Evolutionary conservation across 2,113 vertebrate genomes (phyloP).

Genomic region (Osmerus mordax): DNA sequence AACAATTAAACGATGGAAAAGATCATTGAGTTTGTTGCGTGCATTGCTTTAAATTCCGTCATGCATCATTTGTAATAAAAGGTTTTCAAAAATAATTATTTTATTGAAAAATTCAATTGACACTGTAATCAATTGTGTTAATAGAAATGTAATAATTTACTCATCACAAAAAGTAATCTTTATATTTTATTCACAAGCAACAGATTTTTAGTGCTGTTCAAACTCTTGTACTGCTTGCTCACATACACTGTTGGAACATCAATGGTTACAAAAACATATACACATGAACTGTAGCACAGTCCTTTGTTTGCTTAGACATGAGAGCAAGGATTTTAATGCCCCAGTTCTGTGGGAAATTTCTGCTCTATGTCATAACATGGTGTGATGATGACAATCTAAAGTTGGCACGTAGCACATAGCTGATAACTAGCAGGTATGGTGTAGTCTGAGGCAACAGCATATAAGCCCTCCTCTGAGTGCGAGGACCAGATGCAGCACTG

Average conservation of each 20-base stretch:
- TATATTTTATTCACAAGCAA: slow-evolving; percentile 69
- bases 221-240: slow-evolving; percentile 38
- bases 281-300: slow-evolving; percentile 37
- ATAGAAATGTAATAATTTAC: not conserved
- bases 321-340: slow-evolving; percentile 22
- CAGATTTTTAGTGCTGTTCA: slow-evolving; percentile 45
- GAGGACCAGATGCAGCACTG: slow-evolving; percentile 87
- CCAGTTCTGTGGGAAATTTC: slow-evolving; percentile 8
- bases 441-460: slow-evolving; percentile 20
- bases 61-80: slow-evolving; percentile 58
- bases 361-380: slow-evolving; percentile 35
- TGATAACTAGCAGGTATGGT: slow-evolving; percentile 36
- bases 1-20: not conserved
- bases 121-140: not conserved
- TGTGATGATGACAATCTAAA: slow-evolving; percentile 28
- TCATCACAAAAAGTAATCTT: slow-evolving; percentile 42
- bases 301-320: slow-evolving; percentile 26
- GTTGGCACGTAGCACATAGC: slow-evolving; percentile 35
- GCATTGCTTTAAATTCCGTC: slow-evolving; percentile 35
- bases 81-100: slow-evolving; percentile 34
- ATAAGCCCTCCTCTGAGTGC: slow-evolving; percentile 80
- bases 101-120: too few relatives aligned
- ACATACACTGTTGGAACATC: slow-evolving; percentile 37
- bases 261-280: slow-evolving; percentile 46
- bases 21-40: slow-evolving; percentile 28